A percentile compares a stretch with the other conserved stretches of the same genome.
phyloP scores from a whole-genome alignment of 2,888 invertebrate genomes.

The Nysson spinosus region DNA sequence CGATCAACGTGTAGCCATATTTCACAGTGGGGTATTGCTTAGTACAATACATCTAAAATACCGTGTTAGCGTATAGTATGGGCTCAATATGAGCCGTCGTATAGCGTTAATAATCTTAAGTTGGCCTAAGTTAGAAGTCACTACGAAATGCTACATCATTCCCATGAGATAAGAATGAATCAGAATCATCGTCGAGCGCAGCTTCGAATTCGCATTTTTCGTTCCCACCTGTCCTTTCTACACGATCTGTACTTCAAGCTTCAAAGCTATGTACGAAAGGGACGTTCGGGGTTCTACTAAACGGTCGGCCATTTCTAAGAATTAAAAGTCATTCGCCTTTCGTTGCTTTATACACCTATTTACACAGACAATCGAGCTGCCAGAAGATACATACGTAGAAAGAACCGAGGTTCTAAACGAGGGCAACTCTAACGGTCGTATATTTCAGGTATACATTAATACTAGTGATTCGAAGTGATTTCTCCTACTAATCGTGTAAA shows the following conservation, averaged over 20 bases:
- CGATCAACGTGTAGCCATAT: conserved; percentile 23
- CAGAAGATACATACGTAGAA: conserved; percentile 39
- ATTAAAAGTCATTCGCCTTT: conserved; percentile 57
- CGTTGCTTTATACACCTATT: conserved; percentile 71
- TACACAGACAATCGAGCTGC: conserved; percentile 64
- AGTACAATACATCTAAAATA: conserved; percentile 72
- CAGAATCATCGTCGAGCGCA: conserved; percentile 16
- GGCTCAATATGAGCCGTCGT: conserved; percentile 74
- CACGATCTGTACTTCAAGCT: not conserved
- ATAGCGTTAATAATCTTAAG: conserved; percentile 67
- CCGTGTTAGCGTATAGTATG: conserved; percentile 66
- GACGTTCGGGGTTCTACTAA: conserved; percentile 19
- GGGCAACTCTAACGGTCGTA: conserved; percentile 51
- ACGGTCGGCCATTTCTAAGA: conserved; percentile 51
- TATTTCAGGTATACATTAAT: conserved; percentile 70
- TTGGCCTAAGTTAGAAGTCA: conserved; percentile 62
- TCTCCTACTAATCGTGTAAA: conserved; percentile 58
- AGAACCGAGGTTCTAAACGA: conserved; percentile 25
- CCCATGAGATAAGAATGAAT: conserved; percentile 17
- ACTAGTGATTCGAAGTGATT: conserved; percentile 68
- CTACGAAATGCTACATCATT: conserved; percentile 58
- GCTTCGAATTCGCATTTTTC: conserved; percentile 3
- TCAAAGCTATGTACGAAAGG: conserved; percentile 4
- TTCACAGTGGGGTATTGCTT: conserved; percentile 39
- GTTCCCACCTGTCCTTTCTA: not conserved